Evolutionary conservation across 2,113 vertebrate species (phyloP).

Genomic region (Sinosuthora webbiana): DNA sequence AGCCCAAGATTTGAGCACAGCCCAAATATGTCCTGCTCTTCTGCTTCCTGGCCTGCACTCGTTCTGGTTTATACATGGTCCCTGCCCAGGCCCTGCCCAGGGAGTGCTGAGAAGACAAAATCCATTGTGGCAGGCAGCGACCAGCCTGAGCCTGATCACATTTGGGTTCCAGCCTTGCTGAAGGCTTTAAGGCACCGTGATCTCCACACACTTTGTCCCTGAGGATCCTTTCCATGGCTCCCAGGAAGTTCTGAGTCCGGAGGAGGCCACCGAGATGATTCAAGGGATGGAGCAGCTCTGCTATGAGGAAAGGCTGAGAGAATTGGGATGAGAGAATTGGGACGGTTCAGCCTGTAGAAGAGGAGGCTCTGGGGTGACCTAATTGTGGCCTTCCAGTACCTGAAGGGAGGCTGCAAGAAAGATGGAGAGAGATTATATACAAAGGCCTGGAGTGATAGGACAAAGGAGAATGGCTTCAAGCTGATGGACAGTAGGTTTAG

Average conservation of each 20-base stretch:
- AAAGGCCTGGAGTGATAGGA: neutral
- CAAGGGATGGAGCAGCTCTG: neutral
- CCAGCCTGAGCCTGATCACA: neutral
- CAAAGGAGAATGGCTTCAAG: neutral
- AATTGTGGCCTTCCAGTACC: neutral
- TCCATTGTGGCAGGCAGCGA: neutral
- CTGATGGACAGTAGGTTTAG: neutral
- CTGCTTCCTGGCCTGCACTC: accelerated
- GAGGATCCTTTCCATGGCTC: neutral
- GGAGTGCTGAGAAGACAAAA: neutral
- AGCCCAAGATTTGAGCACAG: accelerated
- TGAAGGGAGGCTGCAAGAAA: no score
- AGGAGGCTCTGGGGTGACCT: neutral
- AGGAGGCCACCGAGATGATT: no score
- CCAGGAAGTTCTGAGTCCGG: neutral
- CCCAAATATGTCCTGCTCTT: neutral
- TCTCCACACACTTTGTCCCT: neutral
- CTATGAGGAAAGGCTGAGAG: neutral
- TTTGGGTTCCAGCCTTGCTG: neutral
- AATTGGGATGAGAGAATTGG: neutral
- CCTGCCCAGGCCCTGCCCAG: neutral
- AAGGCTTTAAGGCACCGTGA: neutral
- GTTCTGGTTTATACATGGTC: accelerated
- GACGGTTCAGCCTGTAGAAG: neutral
- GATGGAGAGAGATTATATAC: neutral